Base-by-base conservation (phyloP, 2,888 invertebrate species). In the Parnassius orleans region DNA sequence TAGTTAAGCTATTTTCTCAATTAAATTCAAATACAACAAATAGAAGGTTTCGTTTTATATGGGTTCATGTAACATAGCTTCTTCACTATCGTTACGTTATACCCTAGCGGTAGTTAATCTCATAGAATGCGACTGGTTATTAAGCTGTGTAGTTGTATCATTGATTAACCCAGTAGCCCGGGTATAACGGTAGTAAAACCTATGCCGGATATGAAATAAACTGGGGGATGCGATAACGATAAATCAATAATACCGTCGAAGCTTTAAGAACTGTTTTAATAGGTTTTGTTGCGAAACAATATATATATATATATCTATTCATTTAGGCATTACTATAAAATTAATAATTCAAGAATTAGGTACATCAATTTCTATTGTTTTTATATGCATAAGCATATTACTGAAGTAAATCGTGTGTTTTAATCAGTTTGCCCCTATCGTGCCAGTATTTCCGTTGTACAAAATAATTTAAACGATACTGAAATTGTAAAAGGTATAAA, bases 161-260 rank as follows among this genome's bases (percentile, higher is more conserved):
- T 54, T 46, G 60, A 70, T 79, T 76, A 78, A 70, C 69, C 67
- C 65, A 78, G 71, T 79, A 75, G 76, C 73, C 71, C 76, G 69
- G 68, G 70, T 60, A 65, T 83, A 86, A 84, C 86, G 81, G 85
- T 78, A 72, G 48, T 62, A 68, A 48, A 57, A 63, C 59, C 54
- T 60, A 50, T 60, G 54, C 71, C 63, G 64, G 68, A 68, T 53
- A 61, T 48, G 42, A 62, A 73, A 75, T 68, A 66, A 79, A 76
- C 73, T 69, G 60, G 41, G 50, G 44, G 50, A 51, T 51, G 44
- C 33, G 33, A 42, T 50, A 44, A 48, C n/a, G 19, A 50, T 57
- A 44, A 53, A 44, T 57, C 53, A 14, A 50, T 43, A 48, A 57
- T 41, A 9, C 24, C 44, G 24, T 33, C 11, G 43, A 42, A 42